Conservation (phyloP, 2,888 invertebrate genomes). For the Stramonita haemastoma region DNA sequence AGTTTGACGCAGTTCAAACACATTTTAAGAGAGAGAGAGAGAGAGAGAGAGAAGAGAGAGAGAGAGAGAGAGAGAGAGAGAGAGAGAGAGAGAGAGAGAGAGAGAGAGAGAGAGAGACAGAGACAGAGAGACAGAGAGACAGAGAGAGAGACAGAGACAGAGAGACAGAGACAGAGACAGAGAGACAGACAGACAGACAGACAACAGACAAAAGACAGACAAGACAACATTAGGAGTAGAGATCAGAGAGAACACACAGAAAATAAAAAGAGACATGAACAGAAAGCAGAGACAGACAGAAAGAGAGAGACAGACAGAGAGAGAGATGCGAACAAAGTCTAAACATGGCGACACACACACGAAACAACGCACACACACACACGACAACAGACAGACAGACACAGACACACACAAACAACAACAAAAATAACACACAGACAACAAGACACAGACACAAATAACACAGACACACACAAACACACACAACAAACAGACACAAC, state of each 20-base stretch:
- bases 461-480: no score
- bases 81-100: not conserved
- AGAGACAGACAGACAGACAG: not conserved
- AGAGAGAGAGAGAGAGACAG: not conserved
- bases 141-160: not conserved
- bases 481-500: no score
- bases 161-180: no score
- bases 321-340: no score
- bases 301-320: not conserved
- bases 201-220: not conserved
- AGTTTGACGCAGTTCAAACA: no score
- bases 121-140: not conserved
- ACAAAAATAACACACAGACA: no score
- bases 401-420: not conserved
- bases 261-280: not conserved
- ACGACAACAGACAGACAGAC: no score
- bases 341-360: no score
- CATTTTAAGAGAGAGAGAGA: no score
- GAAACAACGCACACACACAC: no score
- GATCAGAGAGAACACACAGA: not conserved
- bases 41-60: not conserved
- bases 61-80: not conserved
- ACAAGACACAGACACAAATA: not conserved
- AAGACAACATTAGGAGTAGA: not conserved
- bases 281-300: not conserved